Evolutionary conservation across 2,113 vertebrate genomes (phyloP).

Genomic region (Cyphomyrus discorhynchus): DNA sequence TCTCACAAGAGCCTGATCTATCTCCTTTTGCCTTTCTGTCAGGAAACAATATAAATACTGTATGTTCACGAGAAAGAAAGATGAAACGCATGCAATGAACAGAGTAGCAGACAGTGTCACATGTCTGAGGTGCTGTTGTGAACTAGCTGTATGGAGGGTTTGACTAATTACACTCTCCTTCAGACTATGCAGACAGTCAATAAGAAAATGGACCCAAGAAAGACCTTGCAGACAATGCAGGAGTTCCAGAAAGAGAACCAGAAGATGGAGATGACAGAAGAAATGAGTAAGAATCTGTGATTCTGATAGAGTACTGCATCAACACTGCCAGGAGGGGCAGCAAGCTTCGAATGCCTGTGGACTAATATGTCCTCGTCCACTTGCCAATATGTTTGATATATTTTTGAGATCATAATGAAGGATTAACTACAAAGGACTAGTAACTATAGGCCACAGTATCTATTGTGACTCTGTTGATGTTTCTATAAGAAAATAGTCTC

Average conservation of each 20-base stretch:
- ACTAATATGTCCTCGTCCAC: neutral
- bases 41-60: neutral
- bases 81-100: neutral
- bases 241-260: conserved; percentile 85
- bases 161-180: neutral
- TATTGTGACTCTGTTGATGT: neutral
- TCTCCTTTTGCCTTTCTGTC: neutral
- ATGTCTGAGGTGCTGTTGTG: neutral
- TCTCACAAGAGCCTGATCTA: neutral
- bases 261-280: conserved; percentile 88
- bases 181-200: conserved; percentile 84
- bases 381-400: neutral
- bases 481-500: neutral
- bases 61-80: neutral
- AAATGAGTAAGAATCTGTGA: conserved; percentile 70
- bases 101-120: neutral
- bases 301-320: neutral
- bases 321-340: neutral
- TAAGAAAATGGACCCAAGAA: conserved; percentile 84
- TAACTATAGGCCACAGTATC: neutral
- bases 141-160: neutral
- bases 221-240: conserved; percentile 82
- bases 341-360: neutral
- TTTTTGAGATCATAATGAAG: neutral
- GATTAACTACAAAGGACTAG: neutral